Conservation (phyloP, 2,113 vertebrate species). For the Eurystomus gularis region DNA sequence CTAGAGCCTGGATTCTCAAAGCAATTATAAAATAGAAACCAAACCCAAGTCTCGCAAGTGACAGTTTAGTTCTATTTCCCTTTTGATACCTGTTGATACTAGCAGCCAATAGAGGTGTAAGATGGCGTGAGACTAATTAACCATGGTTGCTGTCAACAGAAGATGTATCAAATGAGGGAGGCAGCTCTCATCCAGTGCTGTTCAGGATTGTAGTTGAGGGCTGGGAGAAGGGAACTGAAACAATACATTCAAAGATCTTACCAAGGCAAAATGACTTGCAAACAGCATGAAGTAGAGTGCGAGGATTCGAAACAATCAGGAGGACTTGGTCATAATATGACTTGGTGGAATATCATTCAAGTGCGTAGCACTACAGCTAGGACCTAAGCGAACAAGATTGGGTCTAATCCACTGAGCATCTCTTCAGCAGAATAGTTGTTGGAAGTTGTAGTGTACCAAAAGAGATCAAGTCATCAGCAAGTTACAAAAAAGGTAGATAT, state of each 20-base stretch:
- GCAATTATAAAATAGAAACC: background rate
- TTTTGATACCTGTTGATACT: background rate
- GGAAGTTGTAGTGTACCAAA: constrained; percentile 13
- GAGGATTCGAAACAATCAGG: background rate
- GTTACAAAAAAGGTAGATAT: constrained; percentile 2
- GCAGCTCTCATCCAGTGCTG: background rate
- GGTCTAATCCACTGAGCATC: background rate
- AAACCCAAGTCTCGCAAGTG: background rate
- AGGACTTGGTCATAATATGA: background rate
- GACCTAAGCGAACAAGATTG: background rate
- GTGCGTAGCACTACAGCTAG: background rate
- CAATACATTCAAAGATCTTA: background rate
- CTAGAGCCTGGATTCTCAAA: background rate
- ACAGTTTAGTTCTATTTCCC: background rate
- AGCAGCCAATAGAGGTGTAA: background rate
- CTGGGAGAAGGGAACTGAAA: background rate
- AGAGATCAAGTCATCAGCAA: background rate
- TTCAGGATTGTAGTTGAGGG: background rate
- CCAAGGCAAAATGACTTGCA: background rate
- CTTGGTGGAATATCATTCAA: background rate
- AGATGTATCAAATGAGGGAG: background rate
- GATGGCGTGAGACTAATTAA: background rate
- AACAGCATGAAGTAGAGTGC: background rate
- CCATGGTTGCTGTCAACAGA: background rate
- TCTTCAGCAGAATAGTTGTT: background rate